Evolutionary conservation across 30 jellyfish, hydroid and myxozoan genomes (phyloP).

Genomic region (Aurelia coerulea): DNA sequence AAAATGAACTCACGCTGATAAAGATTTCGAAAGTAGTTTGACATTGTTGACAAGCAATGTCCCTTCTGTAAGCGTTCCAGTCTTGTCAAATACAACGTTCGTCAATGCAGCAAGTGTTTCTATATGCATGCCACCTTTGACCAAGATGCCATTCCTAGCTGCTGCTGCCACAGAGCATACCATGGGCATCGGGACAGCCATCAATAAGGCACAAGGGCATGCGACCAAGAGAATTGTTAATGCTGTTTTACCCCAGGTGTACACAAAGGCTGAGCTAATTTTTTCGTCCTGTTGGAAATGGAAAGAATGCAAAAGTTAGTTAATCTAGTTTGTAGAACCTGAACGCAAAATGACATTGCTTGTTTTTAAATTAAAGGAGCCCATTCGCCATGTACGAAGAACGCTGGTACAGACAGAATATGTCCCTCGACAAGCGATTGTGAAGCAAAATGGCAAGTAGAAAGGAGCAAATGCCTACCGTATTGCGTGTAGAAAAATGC

Average conservation of each 20-base stretch:
- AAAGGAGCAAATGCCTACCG: no score
- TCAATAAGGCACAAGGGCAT: slow-evolving; percentile 90
- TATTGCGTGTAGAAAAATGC: no score
- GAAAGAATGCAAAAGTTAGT: no score
- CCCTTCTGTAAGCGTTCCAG: slow-evolving; percentile 93
- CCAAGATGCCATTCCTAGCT: slow-evolving; percentile 71
- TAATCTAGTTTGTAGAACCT: no score
- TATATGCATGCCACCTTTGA: slow-evolving; percentile 68
- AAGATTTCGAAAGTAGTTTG: neutral
- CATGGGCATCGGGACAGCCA: slow-evolving; percentile 81
- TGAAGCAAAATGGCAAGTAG: no score
- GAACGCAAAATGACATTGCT: no score
- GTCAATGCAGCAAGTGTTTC: slow-evolving; percentile 51
- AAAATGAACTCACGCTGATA: neutral
- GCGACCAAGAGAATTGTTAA: slow-evolving; percentile 63
- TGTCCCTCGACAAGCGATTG: no score
- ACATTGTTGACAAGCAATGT: slow-evolving; percentile 50
- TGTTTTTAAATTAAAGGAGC: no score
- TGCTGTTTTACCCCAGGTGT: slow-evolving; percentile 63
- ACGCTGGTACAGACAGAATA: no score
- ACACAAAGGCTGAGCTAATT: neutral
- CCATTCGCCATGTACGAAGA: no score
- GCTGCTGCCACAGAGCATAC: slow-evolving; percentile 68
- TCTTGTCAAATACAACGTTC: slow-evolving; percentile 74
- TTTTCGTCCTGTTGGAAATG: no score